Evolutionary conservation across 2,797 vertebrate genomes (phyloP).

Genomic region (Pempheris klunzingeri): DNA sequence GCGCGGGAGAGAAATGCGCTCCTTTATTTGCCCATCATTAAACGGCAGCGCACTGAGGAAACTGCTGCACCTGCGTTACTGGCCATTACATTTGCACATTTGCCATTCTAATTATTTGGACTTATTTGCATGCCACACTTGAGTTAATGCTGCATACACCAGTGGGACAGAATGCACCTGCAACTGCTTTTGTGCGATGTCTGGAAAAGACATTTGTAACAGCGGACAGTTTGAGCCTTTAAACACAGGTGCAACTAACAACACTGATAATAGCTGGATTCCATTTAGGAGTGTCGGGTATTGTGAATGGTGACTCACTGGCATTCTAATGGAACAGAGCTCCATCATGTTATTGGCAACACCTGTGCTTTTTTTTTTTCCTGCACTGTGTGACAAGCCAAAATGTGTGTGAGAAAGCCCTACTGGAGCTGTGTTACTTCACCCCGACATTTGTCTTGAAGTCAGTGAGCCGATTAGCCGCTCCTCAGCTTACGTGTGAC

Average conservation of each 20-base stretch:
- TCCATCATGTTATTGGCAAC: neutral
- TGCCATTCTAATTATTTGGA: slow-evolving; percentile 52
- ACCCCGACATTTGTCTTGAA: neutral
- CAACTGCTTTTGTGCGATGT: neutral
- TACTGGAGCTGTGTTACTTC: neutral
- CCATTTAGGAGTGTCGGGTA: neutral
- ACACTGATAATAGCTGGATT: neutral
- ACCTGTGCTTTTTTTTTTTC: slow-evolving; percentile 11
- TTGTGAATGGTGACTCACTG: neutral
- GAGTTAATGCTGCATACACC: slow-evolving; percentile 16
- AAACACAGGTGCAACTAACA: slow-evolving; percentile 16
- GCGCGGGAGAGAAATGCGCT: neutral
- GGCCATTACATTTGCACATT: slow-evolving; percentile 33
- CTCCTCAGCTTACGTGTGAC: neutral
- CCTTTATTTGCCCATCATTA: slow-evolving; percentile 40
- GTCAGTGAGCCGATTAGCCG: neutral
- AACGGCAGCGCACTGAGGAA: slow-evolving; percentile 18
- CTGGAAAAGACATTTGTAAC: neutral
- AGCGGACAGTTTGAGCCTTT: slow-evolving; percentile 2
- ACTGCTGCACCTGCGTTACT: slow-evolving; percentile 52
- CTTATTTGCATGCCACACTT: slow-evolving; percentile 45
- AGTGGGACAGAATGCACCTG: slow-evolving; percentile 7
- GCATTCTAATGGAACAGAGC: neutral
- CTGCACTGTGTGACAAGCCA: neutral
- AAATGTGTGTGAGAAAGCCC: neutral